These are phyloP conservation scores for Vidua chalybeata DNA, from an alignment of 2,113 vertebrate species.

Conservation along the genomic window DNA sequence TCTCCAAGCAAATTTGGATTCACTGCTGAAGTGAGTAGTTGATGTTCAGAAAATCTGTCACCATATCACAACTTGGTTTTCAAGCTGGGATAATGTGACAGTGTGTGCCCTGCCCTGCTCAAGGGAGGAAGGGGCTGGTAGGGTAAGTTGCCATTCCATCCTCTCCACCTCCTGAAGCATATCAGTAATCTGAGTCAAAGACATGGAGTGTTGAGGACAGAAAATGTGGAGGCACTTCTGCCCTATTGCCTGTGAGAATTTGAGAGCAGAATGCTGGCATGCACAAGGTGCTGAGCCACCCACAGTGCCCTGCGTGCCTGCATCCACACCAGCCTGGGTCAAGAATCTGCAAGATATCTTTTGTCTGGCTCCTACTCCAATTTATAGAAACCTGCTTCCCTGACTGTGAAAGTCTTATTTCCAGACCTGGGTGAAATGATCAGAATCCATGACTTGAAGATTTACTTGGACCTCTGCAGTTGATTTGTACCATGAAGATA, in stretches of 20 bases:
- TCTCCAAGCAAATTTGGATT: not conserved
- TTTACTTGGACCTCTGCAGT: not conserved
- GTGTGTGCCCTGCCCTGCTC: not conserved
- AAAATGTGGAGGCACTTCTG: not conserved
- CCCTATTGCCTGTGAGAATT: accelerated
- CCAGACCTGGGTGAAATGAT: not conserved
- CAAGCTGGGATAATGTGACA: not conserved
- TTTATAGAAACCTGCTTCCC: not conserved
- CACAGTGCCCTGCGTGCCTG: accelerated
- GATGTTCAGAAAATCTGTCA: not conserved
- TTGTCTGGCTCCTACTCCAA: not conserved
- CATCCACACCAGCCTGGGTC: not conserved
- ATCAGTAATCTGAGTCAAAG: not conserved
- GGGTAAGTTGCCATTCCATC: not conserved
- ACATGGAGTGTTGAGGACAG: not conserved
- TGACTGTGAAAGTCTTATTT: not conserved
- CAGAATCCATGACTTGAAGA: not conserved
- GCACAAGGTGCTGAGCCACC: accelerated
- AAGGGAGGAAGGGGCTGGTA: not conserved
- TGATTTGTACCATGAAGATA: not conserved
- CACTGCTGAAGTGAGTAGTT: not conserved
- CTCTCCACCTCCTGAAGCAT: not conserved
- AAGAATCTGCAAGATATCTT: not conserved
- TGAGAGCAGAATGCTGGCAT: not conserved
- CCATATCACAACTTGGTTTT: not conserved